Percentiles rank a stretch among this genome's conserved stretches.
These are phyloP conservation scores for Fragum sueziense DNA, from an alignment of 2,888 invertebrate genomes.

Conservation along the genomic window DNA sequence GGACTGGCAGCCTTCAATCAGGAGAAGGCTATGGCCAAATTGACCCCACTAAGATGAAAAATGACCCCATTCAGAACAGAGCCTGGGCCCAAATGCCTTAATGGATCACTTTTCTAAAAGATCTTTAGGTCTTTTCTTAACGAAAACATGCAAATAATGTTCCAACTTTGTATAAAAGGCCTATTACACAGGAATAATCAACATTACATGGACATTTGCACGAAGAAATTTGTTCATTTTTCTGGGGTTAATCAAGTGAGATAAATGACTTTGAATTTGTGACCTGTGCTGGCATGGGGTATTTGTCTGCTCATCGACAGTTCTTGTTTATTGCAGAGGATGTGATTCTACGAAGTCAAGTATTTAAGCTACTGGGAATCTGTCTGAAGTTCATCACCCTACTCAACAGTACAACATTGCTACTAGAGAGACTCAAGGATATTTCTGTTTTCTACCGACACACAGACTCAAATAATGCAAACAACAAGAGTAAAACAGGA, in stretches of 20 bases:
- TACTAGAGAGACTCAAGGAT: neutral
- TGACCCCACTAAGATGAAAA: neutral
- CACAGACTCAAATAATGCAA: neutral
- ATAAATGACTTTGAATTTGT: neutral
- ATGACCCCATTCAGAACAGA: neutral
- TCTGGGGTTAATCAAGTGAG: neutral
- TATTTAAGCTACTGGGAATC: neutral
- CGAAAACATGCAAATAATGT: neutral
- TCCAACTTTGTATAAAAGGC: neutral
- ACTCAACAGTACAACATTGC: neutral
- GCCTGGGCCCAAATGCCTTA: neutral
- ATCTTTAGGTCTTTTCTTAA: too few species aligned
- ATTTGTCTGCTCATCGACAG: neutral
- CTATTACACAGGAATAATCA: neutral
- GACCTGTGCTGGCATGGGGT: neutral
- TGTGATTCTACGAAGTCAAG: neutral
- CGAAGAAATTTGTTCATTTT: neutral
- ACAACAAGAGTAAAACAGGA: neutral
- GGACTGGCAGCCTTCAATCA: neutral
- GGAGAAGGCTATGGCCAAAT: neutral
- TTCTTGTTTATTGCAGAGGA: neutral
- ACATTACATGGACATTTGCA: neutral
- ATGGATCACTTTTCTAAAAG: neutral
- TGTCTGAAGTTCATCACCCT: constrained; percentile 8
- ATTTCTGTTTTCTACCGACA: neutral